These are phyloP conservation scores for Candoia aspera DNA, from an alignment of 2,113 vertebrate genomes.

Conservation along the genomic window DNA sequence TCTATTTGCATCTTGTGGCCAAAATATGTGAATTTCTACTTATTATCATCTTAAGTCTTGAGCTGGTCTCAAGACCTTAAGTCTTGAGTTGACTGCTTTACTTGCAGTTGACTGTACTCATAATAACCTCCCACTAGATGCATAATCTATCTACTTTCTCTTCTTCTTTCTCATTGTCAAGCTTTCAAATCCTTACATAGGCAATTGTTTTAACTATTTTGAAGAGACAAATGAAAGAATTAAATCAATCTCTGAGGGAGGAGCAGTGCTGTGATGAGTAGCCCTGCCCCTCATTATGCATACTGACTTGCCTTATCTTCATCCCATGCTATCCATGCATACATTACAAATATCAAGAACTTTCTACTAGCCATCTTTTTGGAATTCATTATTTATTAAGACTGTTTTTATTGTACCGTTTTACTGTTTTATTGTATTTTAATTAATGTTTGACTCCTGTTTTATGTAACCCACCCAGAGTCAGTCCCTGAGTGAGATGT, in stretches of 20 bases:
- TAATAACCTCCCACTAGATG: too few relatives aligned
- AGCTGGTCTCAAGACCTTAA: background rate
- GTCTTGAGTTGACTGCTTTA: background rate
- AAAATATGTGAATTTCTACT: background rate
- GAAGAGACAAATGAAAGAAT: background rate
- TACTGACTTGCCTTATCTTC: background rate
- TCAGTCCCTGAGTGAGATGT: too few relatives aligned
- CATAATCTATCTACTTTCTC: background rate
- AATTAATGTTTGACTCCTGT: too few relatives aligned
- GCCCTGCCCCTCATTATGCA: background rate
- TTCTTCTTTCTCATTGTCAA: background rate
- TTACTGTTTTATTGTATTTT: too few relatives aligned
- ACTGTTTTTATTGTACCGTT: too few relatives aligned
- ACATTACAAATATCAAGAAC: background rate
- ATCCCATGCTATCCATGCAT: background rate
- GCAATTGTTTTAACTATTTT: background rate
- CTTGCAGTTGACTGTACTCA: background rate
- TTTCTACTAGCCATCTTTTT: too few relatives aligned
- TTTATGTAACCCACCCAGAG: too few relatives aligned
- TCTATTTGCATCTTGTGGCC: background rate
- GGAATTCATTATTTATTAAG: too few relatives aligned
- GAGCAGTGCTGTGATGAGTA: background rate
- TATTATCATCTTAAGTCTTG: background rate
- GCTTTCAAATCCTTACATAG: background rate
- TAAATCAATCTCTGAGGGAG: background rate